phyloP scores from a whole-genome alignment of 2,797 vertebrate species.

The Halcyon leucocephala region DNA sequence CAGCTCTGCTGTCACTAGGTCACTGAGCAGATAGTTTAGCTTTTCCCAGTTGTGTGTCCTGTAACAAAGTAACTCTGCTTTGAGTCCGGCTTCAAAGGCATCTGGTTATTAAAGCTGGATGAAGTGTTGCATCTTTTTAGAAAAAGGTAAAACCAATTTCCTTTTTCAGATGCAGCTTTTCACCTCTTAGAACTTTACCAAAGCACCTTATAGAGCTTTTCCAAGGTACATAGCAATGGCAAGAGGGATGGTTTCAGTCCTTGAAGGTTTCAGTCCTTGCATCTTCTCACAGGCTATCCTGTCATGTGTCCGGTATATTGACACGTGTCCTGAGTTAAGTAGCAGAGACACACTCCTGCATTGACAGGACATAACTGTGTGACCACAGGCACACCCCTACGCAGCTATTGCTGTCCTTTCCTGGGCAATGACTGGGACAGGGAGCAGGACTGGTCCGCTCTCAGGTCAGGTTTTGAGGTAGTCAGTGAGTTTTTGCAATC shows the following conservation, averaged over 20 bases:
- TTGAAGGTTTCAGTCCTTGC: not conserved
- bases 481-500: not conserved
- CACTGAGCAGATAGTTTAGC: not conserved
- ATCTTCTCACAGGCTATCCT: not conserved
- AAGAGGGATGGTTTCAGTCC: not conserved
- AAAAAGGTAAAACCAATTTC: not conserved
- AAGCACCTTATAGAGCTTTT: not conserved
- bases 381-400: not conserved
- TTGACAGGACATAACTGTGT: no score
- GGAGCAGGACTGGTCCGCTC: not conserved
- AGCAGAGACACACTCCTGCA: not conserved
- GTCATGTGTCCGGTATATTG: not conserved
- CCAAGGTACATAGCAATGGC: not conserved
- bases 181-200: not conserved
- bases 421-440: not conserved
- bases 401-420: not conserved
- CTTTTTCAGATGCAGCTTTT: not conserved
- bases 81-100: not conserved
- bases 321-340: not conserved
- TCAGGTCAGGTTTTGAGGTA: not conserved
- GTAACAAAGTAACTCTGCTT: not conserved
- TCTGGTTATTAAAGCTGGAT: not conserved
- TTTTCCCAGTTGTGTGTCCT: not conserved
- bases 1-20: constrained; percentile 37
- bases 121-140: not conserved